phyloP scores from a whole-genome alignment of 2,797 vertebrate species.

The Acestrorhynchus altus region DNA sequence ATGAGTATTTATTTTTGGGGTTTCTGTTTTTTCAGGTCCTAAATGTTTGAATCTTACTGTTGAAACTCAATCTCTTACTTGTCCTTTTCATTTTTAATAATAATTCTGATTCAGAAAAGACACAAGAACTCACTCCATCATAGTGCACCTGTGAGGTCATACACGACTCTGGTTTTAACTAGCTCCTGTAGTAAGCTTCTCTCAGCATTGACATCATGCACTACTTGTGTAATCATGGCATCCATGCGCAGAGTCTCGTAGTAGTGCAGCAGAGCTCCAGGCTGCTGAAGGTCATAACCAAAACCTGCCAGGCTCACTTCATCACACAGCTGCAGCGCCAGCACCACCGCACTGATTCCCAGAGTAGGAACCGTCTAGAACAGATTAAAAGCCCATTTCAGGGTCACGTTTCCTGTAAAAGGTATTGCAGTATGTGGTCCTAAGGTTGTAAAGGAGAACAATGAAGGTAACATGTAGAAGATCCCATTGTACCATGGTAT shows the following conservation, averaged over 20 bases:
- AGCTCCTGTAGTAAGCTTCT: conserved; percentile 78
- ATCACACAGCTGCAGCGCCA: conserved; percentile 83
- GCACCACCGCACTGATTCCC: conserved; percentile 75
- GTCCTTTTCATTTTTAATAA: background rate
- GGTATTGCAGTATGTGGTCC: no score
- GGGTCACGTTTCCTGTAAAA: background rate
- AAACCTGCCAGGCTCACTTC: conserved; percentile 83
- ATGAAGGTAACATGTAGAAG: no score
- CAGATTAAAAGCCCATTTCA: background rate
- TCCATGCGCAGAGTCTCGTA: conserved; percentile 78
- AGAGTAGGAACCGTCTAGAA: conserved; percentile 76
- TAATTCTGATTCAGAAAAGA: background rate
- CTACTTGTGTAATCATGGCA: conserved; percentile 77
- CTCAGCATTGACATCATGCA: conserved; percentile 80
- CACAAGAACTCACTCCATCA: background rate
- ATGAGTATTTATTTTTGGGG: no score
- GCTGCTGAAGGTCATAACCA: conserved; percentile 80
- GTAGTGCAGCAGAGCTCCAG: conserved; percentile 79
- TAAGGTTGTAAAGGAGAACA: no score
- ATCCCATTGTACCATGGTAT: no score
- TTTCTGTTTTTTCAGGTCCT: no score
- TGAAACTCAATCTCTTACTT: background rate
- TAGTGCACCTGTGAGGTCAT: conserved; percentile 78
- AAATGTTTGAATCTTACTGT: background rate
- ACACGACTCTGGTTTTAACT: conserved; percentile 73